A percentile compares a stretch with the other conserved stretches of the same genome.
Evolutionary conservation across 2,113 vertebrate species (phyloP).

Genomic region (Phylloscopus trochilus): DNA sequence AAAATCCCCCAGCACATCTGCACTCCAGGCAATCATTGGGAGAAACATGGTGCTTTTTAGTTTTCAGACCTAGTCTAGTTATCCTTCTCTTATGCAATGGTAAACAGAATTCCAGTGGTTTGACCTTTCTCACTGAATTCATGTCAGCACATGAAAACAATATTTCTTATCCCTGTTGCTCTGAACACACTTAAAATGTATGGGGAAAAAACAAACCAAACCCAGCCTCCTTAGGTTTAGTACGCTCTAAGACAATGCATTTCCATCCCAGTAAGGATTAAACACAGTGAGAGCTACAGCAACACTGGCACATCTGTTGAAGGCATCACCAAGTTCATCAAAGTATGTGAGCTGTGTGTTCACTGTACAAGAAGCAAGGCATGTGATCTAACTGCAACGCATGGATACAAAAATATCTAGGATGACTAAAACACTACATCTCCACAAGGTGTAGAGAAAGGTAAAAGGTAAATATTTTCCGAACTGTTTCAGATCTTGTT

Average conservation of each 20-base stretch:
- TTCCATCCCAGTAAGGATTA: not conserved
- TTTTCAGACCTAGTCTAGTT: not conserved
- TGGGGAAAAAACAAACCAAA: not conserved
- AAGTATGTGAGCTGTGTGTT: not conserved
- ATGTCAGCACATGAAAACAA: constrained; percentile 20
- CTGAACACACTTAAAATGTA: not conserved
- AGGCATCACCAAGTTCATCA: not conserved
- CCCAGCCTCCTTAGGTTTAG: not conserved
- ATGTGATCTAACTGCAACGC: not conserved
- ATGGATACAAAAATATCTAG: not conserved
- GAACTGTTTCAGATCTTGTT: not conserved
- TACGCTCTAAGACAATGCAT: not conserved
- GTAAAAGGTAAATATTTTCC: not conserved
- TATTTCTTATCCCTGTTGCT: constrained; percentile 26
- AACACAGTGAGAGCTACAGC: not conserved
- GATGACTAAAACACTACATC: not conserved
- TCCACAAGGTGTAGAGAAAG: not conserved
- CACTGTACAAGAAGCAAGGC: not conserved
- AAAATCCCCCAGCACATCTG: not conserved
- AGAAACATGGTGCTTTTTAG: not conserved
- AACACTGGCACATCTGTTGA: not conserved
- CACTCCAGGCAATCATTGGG: not conserved
- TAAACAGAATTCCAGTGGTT: constrained; percentile 47
- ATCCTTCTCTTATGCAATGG: not conserved
- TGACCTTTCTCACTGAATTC: constrained; percentile 48